Percentiles rank a stretch among this genome's conserved stretches.
Evolutionary conservation across 2,113 vertebrate genomes (phyloP).

Genomic region (Myrmecobius fasciatus): DNA sequence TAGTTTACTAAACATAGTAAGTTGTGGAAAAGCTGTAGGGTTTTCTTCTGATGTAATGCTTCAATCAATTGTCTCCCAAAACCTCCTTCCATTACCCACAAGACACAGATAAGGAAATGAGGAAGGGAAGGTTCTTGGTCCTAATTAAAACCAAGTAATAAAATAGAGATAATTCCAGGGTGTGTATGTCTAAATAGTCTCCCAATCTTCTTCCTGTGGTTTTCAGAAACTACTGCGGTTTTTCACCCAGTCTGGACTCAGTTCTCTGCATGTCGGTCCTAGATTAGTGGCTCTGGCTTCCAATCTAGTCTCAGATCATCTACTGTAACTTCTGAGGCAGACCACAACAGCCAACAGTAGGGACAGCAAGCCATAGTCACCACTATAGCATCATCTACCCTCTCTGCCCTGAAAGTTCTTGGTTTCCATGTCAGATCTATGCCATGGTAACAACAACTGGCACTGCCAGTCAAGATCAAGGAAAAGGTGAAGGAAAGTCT

Average conservation of each 20-base stretch:
- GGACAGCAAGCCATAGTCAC: not conserved
- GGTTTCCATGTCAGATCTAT: not conserved
- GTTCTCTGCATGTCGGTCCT: not conserved
- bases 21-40: not conserved
- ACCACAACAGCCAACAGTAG: not conserved
- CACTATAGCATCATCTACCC: not conserved
- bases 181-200: not conserved
- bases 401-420: not conserved
- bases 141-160: not conserved
- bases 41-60: not conserved
- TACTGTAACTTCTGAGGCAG: not conserved
- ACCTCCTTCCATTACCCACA: not conserved
- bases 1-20: not conserved
- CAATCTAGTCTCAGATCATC: not conserved
- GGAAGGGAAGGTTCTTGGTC: not conserved
- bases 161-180: not conserved
- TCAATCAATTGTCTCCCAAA: not conserved
- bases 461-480: not conserved
- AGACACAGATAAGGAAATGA: not conserved
- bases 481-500: not conserved
- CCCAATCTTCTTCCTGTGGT: not conserved
- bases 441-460: not conserved
- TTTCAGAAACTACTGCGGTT: not conserved
- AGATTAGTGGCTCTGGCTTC: not conserved
- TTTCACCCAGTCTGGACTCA: not conserved